Percentiles rank a stretch among this genome's conserved stretches.
Conservation (phyloP, 2,113 vertebrate genomes). For the Trematocara nigrifrons region DNA sequence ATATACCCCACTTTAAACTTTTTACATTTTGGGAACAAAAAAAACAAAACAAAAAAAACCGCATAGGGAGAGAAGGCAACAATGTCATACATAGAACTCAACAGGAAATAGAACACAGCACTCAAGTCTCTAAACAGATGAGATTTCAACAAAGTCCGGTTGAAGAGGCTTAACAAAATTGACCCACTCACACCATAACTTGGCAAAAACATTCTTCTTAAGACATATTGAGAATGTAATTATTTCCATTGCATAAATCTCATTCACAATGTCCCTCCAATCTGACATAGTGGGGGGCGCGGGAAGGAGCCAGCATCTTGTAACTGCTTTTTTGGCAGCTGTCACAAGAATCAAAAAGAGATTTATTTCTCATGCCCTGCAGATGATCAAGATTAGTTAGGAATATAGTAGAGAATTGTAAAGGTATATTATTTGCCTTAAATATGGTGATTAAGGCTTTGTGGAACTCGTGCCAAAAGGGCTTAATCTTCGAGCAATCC, state of each 20-base stretch:
- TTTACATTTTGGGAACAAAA: too few relatives aligned
- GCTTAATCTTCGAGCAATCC: neutral
- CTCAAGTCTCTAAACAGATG: neutral
- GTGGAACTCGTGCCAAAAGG: neutral
- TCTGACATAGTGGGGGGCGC: fast-evolving
- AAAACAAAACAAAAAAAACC: neutral
- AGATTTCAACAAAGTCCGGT: neutral
- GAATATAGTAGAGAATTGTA: neutral
- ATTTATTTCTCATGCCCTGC: neutral
- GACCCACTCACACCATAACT: neutral
- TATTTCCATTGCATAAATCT: neutral
- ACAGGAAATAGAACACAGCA: neutral
- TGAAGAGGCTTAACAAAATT: neutral
- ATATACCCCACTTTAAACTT: neutral
- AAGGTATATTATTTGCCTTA: neutral
- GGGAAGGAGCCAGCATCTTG: neutral
- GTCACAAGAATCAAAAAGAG: neutral
- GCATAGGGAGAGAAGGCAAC: neutral
- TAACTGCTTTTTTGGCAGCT: neutral
- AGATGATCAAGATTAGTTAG: neutral
- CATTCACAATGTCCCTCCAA: neutral
- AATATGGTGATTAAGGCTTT: neutral
- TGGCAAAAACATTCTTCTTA: neutral
- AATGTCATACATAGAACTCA: neutral
- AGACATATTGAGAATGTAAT: neutral